Percentiles rank a stretch among this genome's conserved stretches.
These are phyloP conservation scores for Hirudinaria manillensis DNA, from an alignment of 2,888 invertebrate genomes.

Conservation along the genomic window DNA sequence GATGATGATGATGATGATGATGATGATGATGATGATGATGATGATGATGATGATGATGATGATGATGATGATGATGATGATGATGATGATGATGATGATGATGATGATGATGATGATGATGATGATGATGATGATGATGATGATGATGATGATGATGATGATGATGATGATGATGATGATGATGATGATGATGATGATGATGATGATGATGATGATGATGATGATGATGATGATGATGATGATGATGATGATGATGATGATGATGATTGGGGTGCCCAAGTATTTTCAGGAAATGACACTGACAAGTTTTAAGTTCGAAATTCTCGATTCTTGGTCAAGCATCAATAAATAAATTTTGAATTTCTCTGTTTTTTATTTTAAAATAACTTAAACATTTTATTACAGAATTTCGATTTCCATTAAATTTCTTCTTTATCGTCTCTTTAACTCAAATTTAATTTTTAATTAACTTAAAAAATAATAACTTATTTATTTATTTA, in stretches of 20 bases:
- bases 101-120: slow-evolving; percentile 3
- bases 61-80: neutral
- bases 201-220: slow-evolving; percentile 6
- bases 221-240: slow-evolving; percentile 10
- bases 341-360: neutral
- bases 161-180: neutral
- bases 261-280: neutral
- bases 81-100: slow-evolving; percentile 6
- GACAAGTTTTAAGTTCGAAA: neutral
- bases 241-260: slow-evolving; percentile 5
- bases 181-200: neutral
- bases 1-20: neutral
- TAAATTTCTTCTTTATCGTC: too few relatives aligned
- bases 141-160: slow-evolving; percentile 6
- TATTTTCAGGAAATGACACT: neutral
- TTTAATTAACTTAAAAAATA: too few relatives aligned
- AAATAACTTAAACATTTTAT: too few relatives aligned
- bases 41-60: too few relatives aligned
- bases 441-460: too few relatives aligned
- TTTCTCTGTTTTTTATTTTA: too few relatives aligned
- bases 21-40: neutral
- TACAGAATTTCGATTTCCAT: too few relatives aligned
- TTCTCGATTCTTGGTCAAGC: neutral
- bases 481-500: too few relatives aligned
- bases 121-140: slow-evolving; percentile 19